Conservation (phyloP, 2,888 invertebrate genomes). For the Scaptomyza reducta region DNA sequence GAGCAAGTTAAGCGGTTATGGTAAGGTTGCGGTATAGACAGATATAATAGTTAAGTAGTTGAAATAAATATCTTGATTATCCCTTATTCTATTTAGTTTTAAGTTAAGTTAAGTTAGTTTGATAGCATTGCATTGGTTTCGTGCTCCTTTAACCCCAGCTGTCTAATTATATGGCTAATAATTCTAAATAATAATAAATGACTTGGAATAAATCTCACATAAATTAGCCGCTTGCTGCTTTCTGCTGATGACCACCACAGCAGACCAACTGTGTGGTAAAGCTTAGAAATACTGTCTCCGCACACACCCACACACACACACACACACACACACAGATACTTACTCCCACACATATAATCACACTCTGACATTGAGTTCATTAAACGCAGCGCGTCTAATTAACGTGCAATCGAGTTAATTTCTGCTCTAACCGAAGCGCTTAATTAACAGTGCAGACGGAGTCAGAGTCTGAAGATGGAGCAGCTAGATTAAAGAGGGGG, state of each 20-base stretch:
- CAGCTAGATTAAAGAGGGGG: not conserved
- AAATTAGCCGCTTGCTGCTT: slow-evolving; percentile 83
- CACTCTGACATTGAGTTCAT: slow-evolving; percentile 62
- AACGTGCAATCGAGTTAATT: slow-evolving; percentile 80
- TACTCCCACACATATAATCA: not conserved
- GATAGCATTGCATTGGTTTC: not conserved
- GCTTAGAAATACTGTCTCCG: slow-evolving; percentile 30
- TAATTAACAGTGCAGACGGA: slow-evolving; percentile 71
- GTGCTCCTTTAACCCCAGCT: not conserved
- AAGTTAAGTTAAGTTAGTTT: not conserved
- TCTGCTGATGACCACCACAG: slow-evolving; percentile 80
- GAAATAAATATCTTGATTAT: no score
- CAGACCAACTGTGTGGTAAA: slow-evolving; percentile 82
- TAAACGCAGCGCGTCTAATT: slow-evolving; percentile 75
- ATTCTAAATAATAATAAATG: slow-evolving; percentile 20
- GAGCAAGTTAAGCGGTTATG: not conserved
- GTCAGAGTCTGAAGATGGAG: slow-evolving; percentile 8
- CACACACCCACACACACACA: slow-evolving; percentile 21
- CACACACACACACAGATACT: slow-evolving; percentile 7
- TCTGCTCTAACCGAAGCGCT: slow-evolving; percentile 73
- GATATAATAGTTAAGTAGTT: not conserved
- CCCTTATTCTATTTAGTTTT: no score
- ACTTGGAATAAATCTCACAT: slow-evolving; percentile 84
- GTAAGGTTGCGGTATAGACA: not conserved
- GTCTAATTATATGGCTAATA: slow-evolving; percentile 5